Percentiles rank a stretch among this genome's conserved stretches.
Evolutionary conservation across 2,888 invertebrate genomes (phyloP).

Genomic region (Latheticus oryzae): DNA sequence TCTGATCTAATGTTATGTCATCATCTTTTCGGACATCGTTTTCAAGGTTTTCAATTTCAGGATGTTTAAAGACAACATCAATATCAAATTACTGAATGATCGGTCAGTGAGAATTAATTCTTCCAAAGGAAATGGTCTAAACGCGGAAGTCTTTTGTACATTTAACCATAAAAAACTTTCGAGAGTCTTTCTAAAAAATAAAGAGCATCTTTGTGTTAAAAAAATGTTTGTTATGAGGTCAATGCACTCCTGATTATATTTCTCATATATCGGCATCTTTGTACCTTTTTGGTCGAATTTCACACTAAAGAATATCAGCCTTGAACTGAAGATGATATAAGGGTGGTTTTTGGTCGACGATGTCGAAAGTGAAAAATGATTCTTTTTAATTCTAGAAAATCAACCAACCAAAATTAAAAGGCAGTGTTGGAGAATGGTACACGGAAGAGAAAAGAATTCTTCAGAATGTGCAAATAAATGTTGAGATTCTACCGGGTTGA

Average conservation of each 20-base stretch:
- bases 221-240: constrained; percentile 26
- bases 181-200: constrained; percentile 12
- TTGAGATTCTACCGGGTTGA: constrained; percentile 41
- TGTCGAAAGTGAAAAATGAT: constrained; percentile 39
- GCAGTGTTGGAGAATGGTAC: constrained; percentile 16
- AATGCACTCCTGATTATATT: constrained; percentile 30
- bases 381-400: constrained; percentile 24
- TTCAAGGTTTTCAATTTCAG: constrained; percentile 55
- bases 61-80: constrained; percentile 44
- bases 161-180: constrained; percentile 7
- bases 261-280: constrained; percentile 29
- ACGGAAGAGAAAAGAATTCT: constrained; percentile 5
- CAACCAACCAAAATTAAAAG: constrained; percentile 39
- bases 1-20: constrained; percentile 62
- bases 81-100: constrained; percentile 41
- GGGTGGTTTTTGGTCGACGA: constrained; percentile 7
- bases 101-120: constrained; percentile 37
- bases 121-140: constrained; percentile 4
- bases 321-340: neutral
- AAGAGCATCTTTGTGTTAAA: too few relatives aligned
- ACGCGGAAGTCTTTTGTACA: constrained; percentile 30
- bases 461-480: constrained; percentile 26
- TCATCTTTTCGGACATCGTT: constrained; percentile 55
- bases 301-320: constrained; percentile 2
- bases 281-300: constrained; percentile 33